Evolutionary conservation across 1,140 invertebrate genomes (phyloP), one percentile per base, ranked within the genome.

Genomic region (Lepidurus apus): DNA sequence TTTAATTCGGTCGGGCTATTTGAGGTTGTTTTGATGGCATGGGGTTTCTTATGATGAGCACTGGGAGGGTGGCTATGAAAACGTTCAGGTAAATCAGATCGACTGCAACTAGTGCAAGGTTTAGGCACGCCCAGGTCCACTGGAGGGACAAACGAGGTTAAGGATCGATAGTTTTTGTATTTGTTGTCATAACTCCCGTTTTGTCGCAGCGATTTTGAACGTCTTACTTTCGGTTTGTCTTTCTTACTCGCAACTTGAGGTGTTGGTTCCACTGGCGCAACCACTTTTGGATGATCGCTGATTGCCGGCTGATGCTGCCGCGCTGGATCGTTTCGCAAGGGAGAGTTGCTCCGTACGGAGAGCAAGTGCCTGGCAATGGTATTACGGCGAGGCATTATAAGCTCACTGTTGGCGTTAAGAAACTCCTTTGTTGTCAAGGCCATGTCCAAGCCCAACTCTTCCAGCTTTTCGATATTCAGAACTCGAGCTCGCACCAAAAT

Each of bases 61-160:
- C 82, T 83, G 26, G 84, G 85, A 8, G 88, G 88, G 82, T 90
- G 89, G 82, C 88, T 90, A 81, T 90, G 89, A 73, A 90, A 87
- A 7, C 88, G 83, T 80, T 90, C 89, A 0, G 89, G 89, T 47
- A 87, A 86, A 80, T 88, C 86, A 0, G 86, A 82, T 53, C 88
- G 84, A 24, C 88, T 88, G 81, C 89, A 90, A 7, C 87, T 87
- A 47, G 84, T 87, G 81, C 89, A 90, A 6, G 89, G 88, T 79
- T 87, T 85, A 8, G 87, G 87, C 24, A 87, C 84, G 44, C 83
- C 82, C 78, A 74, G 43, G 9, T 75, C 9, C 11, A 42, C 43
- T 3, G 53, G 11, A n/a, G 73, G 43, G 17, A 78, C 44, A 11
- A 44, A 42, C 21, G 42, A 26, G 17, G 47, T 73, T 44, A 74